Conservation (phyloP, 2,888 invertebrate species). For the Penaeus monodon region DNA sequence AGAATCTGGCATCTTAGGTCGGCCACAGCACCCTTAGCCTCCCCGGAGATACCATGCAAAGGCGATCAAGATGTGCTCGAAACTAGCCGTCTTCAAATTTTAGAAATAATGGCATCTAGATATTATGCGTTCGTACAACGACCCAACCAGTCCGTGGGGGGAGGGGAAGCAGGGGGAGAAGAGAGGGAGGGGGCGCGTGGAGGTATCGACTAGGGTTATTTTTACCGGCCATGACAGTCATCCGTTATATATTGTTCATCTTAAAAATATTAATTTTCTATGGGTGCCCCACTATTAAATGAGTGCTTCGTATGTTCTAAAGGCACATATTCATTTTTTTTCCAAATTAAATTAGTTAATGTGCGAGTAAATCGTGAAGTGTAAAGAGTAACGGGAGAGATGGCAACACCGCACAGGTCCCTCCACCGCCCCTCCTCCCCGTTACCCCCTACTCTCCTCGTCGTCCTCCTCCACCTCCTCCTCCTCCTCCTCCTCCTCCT, state of each 20-base stretch:
- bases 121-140: constrained; percentile 30
- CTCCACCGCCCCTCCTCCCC: constrained; percentile 5
- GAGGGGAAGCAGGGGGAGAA: background rate
- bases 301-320: background rate
- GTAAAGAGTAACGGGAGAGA: constrained; percentile 48
- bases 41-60: no score
- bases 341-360: background rate
- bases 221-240: constrained; percentile 29
- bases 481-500: no score
- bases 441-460: background rate
- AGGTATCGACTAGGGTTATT: constrained; percentile 43
- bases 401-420: constrained; percentile 42
- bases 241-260: constrained; percentile 20
- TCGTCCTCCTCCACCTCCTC: background rate
- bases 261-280: no score
- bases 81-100: constrained; percentile 12
- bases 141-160: constrained; percentile 26
- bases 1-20: no score
- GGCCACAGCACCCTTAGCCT: no score
- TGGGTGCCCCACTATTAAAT: no score
- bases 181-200: background rate
- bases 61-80: no score
- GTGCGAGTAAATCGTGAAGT: background rate
- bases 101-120: constrained; percentile 37
- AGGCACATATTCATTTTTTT: background rate